phyloP scores from a whole-genome alignment of 1,140 invertebrate genomes.

The Philopotamus ludificatus region DNA sequence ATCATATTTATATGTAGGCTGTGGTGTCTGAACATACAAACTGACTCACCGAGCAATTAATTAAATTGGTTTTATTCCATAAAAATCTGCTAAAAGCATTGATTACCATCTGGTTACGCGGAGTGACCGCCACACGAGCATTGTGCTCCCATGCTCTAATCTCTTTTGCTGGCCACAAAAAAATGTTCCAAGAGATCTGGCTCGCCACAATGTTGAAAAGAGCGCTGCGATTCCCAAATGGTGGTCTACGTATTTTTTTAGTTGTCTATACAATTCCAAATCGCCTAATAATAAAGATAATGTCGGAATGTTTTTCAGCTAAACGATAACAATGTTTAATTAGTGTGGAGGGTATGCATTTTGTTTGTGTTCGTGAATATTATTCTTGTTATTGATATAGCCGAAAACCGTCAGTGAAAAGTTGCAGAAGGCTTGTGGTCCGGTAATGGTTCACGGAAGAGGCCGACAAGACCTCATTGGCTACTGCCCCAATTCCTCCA shows the following conservation, averaged over 20 bases:
- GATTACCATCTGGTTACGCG: neutral
- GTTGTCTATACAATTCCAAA: too few species aligned
- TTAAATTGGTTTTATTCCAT: neutral
- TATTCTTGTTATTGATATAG: too few species aligned
- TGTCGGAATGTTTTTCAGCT: too few species aligned
- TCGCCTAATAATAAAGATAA: too few species aligned
- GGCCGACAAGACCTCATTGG: constrained; percentile 25
- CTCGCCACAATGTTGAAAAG: neutral
- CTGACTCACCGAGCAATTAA: neutral
- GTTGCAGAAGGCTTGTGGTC: constrained; percentile 25
- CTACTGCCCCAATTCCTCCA: constrained; percentile 27
- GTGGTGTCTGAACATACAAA: neutral
- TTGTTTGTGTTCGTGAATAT: too few species aligned
- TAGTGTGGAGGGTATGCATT: too few species aligned
- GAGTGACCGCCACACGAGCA: neutral
- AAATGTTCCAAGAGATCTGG: neutral
- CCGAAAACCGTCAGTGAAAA: too few species aligned
- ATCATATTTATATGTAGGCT: neutral
- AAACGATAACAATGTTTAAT: too few species aligned
- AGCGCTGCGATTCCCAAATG: neutral
- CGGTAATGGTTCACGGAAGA: constrained; percentile 30
- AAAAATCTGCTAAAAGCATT: neutral
- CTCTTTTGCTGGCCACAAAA: neutral
- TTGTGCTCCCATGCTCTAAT: neutral
- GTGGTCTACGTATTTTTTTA: too few species aligned